Base-by-base conservation (phyloP, 1,140 invertebrate species). In the Popillia japonica region DNA sequence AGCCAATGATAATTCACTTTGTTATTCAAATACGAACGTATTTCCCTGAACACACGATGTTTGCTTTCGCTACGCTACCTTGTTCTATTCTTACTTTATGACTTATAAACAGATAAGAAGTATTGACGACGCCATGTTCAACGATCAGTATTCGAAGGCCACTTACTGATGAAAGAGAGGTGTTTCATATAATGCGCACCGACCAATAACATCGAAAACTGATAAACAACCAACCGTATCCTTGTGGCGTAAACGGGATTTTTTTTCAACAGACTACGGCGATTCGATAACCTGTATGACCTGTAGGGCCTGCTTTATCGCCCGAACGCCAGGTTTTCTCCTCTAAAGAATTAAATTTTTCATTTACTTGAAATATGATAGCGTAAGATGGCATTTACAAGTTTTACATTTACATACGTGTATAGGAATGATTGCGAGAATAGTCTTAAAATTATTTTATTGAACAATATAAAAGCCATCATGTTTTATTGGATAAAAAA, bases 191-290 rank as follows among this genome's bases (percentile, higher is more conserved):
- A 55, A 17, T 55, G 17, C 17, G 17, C 48, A 55, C 48, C 48
- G 48, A 55, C 48, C 48, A 55, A 55, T 55, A 55, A 55, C 48
- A 55, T 55, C 14, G 48, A 55, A 55, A 55, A 55, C 48, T n/a
- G 48, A 55, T 55, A 55, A 55, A 55, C 48, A 55, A 17, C 14
- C 48, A 55, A 55, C 48, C 48, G 48, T 55, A 55, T 55, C 17
- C n/a, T 55, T 6, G 48, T 55, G 48, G 17, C 48, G 48, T 55
- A 55, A 55, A 55, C 17, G 48, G 17, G 48, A 17, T 55, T 34
- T 34, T 55, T 55, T 55, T 55, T 17, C 48, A 55, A n/a, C 48
- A 17, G 48, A 55, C 48, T 14, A 55, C 48, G 48, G 48, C 48
- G 48, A 55, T 55, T n/a, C 48, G 48, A 55, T 55, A 55, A 55